Evolutionary conservation across 1,140 invertebrate species (phyloP).

Genomic region (Bombyx mori): ASM3026992v2 NC_085135.1:4785501-4786000

Average conservation of each 20-base stretch:
- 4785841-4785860: not conserved
- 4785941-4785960: not conserved
- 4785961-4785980: not conserved
- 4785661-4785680: not conserved
- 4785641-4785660: not conserved
- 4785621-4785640: slow-evolving; percentile 4
- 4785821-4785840: not conserved
- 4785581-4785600: slow-evolving; percentile 1
- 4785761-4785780: not conserved
- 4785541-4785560: slow-evolving; percentile 4
- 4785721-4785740: not conserved
- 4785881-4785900: not conserved
- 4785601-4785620: slow-evolving; percentile 2
- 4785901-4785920: not conserved
- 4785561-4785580: slow-evolving; percentile 1
- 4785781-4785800: not conserved
- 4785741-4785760: not conserved
- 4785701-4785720: not conserved
- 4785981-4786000: slow-evolving; percentile 1
- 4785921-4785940: not conserved
- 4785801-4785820: not conserved
- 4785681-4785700: not conserved
- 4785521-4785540: not conserved
- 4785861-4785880: not conserved
- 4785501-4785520: slow-evolving; percentile 7